Base-by-base conservation (phyloP, 2,113 vertebrate species). In the Corynorhinus townsendii region DNA sequence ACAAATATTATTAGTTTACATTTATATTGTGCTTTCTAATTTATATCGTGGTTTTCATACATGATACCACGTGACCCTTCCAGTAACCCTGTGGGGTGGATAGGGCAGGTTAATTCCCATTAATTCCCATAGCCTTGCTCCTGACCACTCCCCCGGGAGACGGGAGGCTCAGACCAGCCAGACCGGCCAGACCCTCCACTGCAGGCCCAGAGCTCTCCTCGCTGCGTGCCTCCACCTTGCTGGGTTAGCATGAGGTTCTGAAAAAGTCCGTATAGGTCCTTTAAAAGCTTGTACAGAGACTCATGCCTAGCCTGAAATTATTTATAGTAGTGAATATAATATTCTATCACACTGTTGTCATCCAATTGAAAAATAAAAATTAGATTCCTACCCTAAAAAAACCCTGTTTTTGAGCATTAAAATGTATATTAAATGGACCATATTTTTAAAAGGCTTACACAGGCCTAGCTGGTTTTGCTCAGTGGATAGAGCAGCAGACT, bases 231-330 rank as follows among this genome's bases (percentile, higher is more conserved):
- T 0, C 11, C 26, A 12, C n/a, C 62, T 7, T 30, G 66, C 38
- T 64, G 6, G 35, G 16, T 35, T 20, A 24, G 81, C 24, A 15
- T 22, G 35, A 40, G 35, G 54, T 59, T 40, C 49, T n/a, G 3
- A 24, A 90, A 56, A 68, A 45, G 20, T 89, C n/a, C 76, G 2
- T 84, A 52, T 7, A 72, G 52, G 33, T 64, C 45, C 62, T 68
- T 77, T 86, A 72, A 90, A 96, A 90, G 16, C 17, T 79, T 94
- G 22, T 19, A 71, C 75, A 73, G 66, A 85, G 93, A 88, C 59
- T 80, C 38, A 30, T 81, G 26, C 45, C 59, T 62, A 82, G 24
- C 81, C 49, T 62, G 35, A 87, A 88, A 54, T 28, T 24, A 59
- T 20, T 73, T 80, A 43, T 88, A 35, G 11, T n/a, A 33, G 10